Base-by-base conservation (phyloP, 1,140 invertebrate genomes). In the Hypsibius dujardini region DNA sequence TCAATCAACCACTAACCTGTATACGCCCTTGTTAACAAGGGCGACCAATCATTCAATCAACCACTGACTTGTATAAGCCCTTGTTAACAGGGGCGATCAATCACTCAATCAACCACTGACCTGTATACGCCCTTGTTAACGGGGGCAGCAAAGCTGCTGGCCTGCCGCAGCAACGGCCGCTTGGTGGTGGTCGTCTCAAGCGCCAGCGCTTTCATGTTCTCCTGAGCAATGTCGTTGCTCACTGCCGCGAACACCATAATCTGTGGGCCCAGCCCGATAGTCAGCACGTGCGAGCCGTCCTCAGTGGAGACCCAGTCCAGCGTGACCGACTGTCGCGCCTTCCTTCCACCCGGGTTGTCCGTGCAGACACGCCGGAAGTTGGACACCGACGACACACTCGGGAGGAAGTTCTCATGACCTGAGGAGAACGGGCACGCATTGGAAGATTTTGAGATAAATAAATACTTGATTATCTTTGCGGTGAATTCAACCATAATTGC, bases 221-320 rank as follows among this genome's bases (percentile, higher is more conserved):
- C 89, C 79, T 92, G 89, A 7, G 90, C 89, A n/a, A 92, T 82
- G 79, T 92, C 90, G 71, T 70, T 71, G 2, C 69, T 72, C 14
- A 76, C 47, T 71, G 69, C 46, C 72, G 46, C 73, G 71, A 74
- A 71, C 46, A 56, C 80, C 80, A 67, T 73, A 71, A 84, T 79
- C 79, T 95, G 92, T 70, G 91, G 92, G 1, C 93, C 93, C 69
- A 98, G 90, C 0, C 89, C 93, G 0, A 98, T 92, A 0, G 95
- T 98, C 2, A 99, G 80, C 75, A 98, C 92, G 80, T 98, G 95
- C 0, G 92, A 93, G 1, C 95, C 95, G 80, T 99, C 95, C 78
- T 98, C 95, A 74, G 95, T 95, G 0, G 94, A 96, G 1, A 97
- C 94, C 95, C 95, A 99, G 81, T 98, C 95, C 47, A 99, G 79